Base-by-base conservation (phyloP, 2,888 invertebrate genomes). In the Agonum fuliginosum region DNA sequence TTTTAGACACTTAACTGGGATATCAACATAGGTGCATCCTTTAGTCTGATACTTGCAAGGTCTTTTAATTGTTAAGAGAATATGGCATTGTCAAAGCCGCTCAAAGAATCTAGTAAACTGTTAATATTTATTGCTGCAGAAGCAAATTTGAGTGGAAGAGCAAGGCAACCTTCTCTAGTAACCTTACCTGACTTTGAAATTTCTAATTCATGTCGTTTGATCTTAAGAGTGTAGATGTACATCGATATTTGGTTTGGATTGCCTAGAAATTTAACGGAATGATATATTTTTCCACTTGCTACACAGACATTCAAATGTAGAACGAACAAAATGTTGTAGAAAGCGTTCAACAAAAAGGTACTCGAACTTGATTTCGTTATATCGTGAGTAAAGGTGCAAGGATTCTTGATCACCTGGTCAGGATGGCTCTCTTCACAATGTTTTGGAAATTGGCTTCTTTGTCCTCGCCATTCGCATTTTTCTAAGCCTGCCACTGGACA, bases 261-360 rank as follows among this genome's bases (percentile, higher is more conserved):
- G 6, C 48, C 48, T 19, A 48, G 20, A 1, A 20, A 14, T 22
- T 27, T 22, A 1, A 58, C 54, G 17, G 27, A 22, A 24, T 58
- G 54, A 27, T 27, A 58, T 24, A 58, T 58, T 58, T 58, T 58
- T 12, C 54, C 54, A 24, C n/a, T 24, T 24, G 54, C 12, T n/a
- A 58, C 6, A 27, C 27, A 14, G 3, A 58, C 24, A 27, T 27
- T 58, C 3, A 27, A 27, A 4, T 58, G 54, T 5, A 58, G 6
- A 24, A 58, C 12, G 12, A 58, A 58, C 4, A 58, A 12, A 14
- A 58, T n/a, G 27, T 58, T 24, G 1, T 14, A 30, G 8, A 30
- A 58, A 5, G 54, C 54, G 10, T 24, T 22, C 3, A 58, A 6
- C 12, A 58, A 3, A 24, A 27, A 58, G 3, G 54, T 24, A 12